Conservation (phyloP, 1,140 invertebrate species). For the Drosophila ananassae region DNA sequence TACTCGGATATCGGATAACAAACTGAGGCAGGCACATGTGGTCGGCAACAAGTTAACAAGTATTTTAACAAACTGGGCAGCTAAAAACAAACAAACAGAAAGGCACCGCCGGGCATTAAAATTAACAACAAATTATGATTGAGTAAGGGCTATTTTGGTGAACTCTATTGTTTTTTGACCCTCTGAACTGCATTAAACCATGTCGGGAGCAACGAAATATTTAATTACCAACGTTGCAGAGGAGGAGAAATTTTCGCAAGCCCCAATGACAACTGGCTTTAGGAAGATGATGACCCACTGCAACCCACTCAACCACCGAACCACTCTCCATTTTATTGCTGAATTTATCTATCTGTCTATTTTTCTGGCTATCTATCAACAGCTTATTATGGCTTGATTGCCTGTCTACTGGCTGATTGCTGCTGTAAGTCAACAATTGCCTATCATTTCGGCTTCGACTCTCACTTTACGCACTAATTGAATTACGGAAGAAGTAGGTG, state of each 20-base stretch:
- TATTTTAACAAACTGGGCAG: slow-evolving; percentile 25
- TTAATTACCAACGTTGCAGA: slow-evolving; percentile 30
- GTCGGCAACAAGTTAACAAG: slow-evolving; percentile 21
- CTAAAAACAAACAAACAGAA: slow-evolving; percentile 12
- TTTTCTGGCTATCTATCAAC: slow-evolving; percentile 21
- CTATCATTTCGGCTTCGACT: slow-evolving; percentile 50
- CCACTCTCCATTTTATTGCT: slow-evolving; percentile 36
- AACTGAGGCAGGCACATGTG: slow-evolving; percentile 45
- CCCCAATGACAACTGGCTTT: slow-evolving; percentile 26
- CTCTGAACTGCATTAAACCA: slow-evolving; percentile 31
- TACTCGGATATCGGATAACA: slow-evolving; percentile 41
- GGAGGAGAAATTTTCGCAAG: slow-evolving; percentile 35
- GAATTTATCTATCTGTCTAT: slow-evolving; percentile 1
- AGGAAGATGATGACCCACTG: slow-evolving; percentile 9
- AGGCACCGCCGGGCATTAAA: slow-evolving; percentile 15
- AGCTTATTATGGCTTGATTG: slow-evolving; percentile 56
- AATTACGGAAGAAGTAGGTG: slow-evolving; percentile 49
- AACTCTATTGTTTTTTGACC: slow-evolving; percentile 31
- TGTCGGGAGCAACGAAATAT: slow-evolving; percentile 18
- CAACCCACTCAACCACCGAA: slow-evolving; percentile 38
- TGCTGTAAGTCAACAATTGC: slow-evolving; percentile 42
- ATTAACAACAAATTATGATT: slow-evolving; percentile 23
- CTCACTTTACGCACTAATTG: slow-evolving; percentile 72
- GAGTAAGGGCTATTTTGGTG: slow-evolving; percentile 15
- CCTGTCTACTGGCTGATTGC: slow-evolving; percentile 44